Evolutionary conservation across 2,888 invertebrate species (phyloP).

Genomic region (Aradus depressus): DNA sequence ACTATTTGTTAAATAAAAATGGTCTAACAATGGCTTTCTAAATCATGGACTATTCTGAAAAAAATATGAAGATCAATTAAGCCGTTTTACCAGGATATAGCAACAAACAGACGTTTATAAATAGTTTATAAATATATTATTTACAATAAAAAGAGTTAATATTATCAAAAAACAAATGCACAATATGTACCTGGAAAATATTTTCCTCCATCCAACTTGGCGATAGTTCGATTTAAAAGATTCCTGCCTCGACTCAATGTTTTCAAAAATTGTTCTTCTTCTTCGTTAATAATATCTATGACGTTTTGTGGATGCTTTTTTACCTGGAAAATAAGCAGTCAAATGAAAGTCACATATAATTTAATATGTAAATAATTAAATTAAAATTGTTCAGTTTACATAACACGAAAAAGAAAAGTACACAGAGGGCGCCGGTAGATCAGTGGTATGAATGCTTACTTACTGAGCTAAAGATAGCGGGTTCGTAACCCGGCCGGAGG

Average conservation of each 20-base stretch:
- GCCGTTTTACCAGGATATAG: too few relatives aligned
- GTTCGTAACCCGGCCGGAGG: too few relatives aligned
- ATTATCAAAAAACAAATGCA: background rate
- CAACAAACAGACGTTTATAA: too few relatives aligned
- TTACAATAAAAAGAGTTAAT: background rate
- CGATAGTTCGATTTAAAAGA: constrained; percentile 80
- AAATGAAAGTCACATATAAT: background rate
- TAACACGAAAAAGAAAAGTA: background rate
- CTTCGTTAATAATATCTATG: constrained; percentile 92
- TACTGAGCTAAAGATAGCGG: too few relatives aligned
- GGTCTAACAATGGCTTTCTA: too few relatives aligned
- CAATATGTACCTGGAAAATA: constrained; percentile 54
- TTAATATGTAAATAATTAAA: background rate
- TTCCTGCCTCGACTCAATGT: constrained; percentile 83
- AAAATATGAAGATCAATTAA: too few relatives aligned
- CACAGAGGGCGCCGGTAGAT: too few relatives aligned
- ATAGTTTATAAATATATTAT: background rate
- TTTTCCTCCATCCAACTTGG: constrained; percentile 58
- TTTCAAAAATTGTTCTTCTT: constrained; percentile 94
- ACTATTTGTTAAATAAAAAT: too few relatives aligned
- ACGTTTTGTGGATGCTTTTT: constrained; percentile 81
- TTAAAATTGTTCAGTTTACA: background rate
- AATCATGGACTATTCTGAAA: too few relatives aligned
- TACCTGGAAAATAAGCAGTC: constrained; percentile 39
- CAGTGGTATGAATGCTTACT: too few relatives aligned